Evolutionary conservation across 2,797 vertebrate genomes (phyloP).

Genomic region (Myiotriccus ornatus): DNA sequence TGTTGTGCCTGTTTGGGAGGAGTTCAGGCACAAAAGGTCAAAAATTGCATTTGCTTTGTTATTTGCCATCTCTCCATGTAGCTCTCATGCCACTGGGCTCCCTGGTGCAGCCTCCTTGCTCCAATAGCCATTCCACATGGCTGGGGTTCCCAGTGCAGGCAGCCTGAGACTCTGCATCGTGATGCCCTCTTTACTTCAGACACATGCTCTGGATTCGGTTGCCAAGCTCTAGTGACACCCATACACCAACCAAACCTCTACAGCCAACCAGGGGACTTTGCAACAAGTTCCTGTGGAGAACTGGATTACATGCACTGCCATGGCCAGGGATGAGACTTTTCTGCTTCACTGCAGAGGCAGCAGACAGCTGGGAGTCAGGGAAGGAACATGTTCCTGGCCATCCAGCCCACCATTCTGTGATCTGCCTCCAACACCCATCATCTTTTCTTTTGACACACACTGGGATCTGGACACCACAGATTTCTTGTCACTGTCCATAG

Average conservation of each 20-base stretch:
- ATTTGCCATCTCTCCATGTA: neutral
- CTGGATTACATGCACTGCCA: accelerated
- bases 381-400: neutral
- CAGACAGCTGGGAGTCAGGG: neutral
- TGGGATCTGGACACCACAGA: neutral
- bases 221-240: neutral
- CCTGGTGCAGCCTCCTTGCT: too few species aligned
- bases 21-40: neutral
- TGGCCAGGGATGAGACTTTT: neutral
- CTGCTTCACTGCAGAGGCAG: neutral
- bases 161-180: too few species aligned
- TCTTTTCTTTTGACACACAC: neutral
- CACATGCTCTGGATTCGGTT: neutral
- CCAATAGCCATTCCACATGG: accelerated
- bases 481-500: neutral
- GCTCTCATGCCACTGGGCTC: neutral
- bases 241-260: neutral
- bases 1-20: neutral
- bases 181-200: neutral
- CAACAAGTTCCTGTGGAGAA: neutral
- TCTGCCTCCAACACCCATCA: neutral
- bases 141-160: neutral
- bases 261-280: neutral
- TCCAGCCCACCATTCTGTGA: accelerated
- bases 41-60: neutral